Evolutionary conservation across 2,113 vertebrate species (phyloP), one percentile per base, ranked within the genome.

Genomic region (Equus quagga): DNA sequence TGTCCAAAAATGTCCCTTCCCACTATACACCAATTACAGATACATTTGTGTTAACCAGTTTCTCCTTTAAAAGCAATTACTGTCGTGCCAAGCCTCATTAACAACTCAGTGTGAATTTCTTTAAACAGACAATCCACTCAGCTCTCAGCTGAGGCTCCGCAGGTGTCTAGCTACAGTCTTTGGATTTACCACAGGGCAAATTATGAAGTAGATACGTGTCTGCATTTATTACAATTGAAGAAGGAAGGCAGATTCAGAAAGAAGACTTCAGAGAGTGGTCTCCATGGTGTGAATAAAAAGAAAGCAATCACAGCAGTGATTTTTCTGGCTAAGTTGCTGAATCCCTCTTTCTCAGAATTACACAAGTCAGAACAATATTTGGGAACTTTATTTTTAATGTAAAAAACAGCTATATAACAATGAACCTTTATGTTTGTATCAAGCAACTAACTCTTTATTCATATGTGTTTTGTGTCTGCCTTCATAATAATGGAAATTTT

Each of bases 1-100:
- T 58, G 36, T 81, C 65, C 81, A 75, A 80, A 90, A 87, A 69
- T n/a, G 81, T 60, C 33, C 41, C 65, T 87, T 62, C 24, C 36
- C 19, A 51, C 56, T 65, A 19, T 36, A 72, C 24, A 75, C 19
- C 31, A 94, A 65, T 81, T 60, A 91, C 7, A 81, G 46, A 46
- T 41, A 89, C 5, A 81, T 80, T 79, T 91, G 75, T 1, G 15
- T 80, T 82, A 81, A 94, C 11, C 51, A 67, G 33, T 76, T 85
- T 89, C 65, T 87, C 60, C 70, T 89, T 90, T 79, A 54, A 89
- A 89, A 92, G 89, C 60, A 84, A 41, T 89, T 88, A 91, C 70
- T 83, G n/a, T 36, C n/a, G 6, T 64, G 51, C 62, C 78, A 88
- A 92, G 18, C 18, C 62, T 96, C 78, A 92, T 95, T 78, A 92